phyloP scores from a whole-genome alignment of 2,888 invertebrate genomes.

The Agrochola lota region DNA sequence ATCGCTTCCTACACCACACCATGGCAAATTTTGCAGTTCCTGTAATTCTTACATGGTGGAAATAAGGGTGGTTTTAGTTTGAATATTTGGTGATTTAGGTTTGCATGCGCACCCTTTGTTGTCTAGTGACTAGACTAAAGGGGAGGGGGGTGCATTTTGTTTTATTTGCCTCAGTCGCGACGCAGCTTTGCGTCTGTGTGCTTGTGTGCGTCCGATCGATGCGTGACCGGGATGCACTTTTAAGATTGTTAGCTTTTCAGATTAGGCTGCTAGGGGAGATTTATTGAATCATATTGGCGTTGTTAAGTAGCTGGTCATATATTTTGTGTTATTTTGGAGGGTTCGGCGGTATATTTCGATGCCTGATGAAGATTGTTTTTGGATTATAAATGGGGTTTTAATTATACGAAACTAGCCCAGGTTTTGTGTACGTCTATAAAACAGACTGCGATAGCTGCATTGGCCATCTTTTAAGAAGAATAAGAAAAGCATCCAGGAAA shows the following conservation, averaged over 20 bases:
- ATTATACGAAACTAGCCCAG: neutral
- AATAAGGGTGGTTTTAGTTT: constrained; percentile 68
- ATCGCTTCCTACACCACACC: constrained; percentile 80
- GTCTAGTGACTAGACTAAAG: constrained; percentile 86
- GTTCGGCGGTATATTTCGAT: neutral
- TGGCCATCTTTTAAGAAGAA: neutral
- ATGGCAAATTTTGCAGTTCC: constrained; percentile 47
- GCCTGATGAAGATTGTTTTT: neutral
- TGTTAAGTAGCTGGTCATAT: constrained; percentile 20
- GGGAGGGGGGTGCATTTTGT: constrained; percentile 83
- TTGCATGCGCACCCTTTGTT: constrained; percentile 85
- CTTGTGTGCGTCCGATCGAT: constrained; percentile 75
- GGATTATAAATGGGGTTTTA: neutral
- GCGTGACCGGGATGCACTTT: constrained; percentile 75
- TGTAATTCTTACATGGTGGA: constrained; percentile 44
- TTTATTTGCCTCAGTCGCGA: constrained; percentile 84
- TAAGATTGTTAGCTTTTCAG: constrained; percentile 57
- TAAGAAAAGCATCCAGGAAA: too few species aligned
- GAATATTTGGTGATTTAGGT: constrained; percentile 62
- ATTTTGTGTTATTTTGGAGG: neutral
- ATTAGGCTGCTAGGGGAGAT: constrained; percentile 45
- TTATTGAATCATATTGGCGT: constrained; percentile 48
- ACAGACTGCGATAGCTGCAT: neutral
- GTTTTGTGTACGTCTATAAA: neutral
- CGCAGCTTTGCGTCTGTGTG: constrained; percentile 64